Percentiles rank a stretch among this genome's conserved stretches.
phyloP scores from a whole-genome alignment of 2,888 invertebrate genomes.

The Troides aeacus region DNA sequence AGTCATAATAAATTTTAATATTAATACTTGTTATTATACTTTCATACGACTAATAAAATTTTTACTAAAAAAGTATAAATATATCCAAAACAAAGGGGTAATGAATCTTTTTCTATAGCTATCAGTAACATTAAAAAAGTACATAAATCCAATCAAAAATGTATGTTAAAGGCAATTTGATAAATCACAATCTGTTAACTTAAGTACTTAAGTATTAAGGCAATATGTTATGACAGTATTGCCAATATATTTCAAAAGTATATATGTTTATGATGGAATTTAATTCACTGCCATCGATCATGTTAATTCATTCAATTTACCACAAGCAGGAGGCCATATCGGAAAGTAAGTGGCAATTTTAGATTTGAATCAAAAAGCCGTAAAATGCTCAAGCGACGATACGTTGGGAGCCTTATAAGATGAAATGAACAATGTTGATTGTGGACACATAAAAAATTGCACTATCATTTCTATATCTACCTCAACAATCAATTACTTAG shows the following conservation, averaged over 20 bases:
- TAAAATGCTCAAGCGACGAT: conserved; percentile 53
- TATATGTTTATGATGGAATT: conserved; percentile 22
- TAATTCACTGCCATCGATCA: conserved; percentile 29
- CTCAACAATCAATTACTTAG: conserved; percentile 15
- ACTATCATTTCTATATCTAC: neutral
- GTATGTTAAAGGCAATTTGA: too few species aligned
- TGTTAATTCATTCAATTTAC: conserved; percentile 25
- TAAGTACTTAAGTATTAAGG: too few species aligned
- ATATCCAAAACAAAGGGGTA: too few species aligned
- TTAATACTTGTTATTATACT: too few species aligned
- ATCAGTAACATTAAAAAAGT: too few species aligned
- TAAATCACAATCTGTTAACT: too few species aligned
- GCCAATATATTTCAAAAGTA: neutral
- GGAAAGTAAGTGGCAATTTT: conserved; percentile 60
- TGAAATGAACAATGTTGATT: conserved; percentile 20
- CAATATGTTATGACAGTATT: too few species aligned
- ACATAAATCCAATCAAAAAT: too few species aligned
- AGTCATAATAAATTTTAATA: too few species aligned
- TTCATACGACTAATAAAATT: too few species aligned
- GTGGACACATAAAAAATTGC: conserved; percentile 8
- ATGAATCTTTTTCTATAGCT: too few species aligned
- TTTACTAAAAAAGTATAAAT: too few species aligned
- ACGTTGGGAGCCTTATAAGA: conserved; percentile 36
- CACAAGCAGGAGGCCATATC: conserved; percentile 44
- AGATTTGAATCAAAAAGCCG: conserved; percentile 66